A percentile compares a stretch with the other conserved stretches of the same genome.
phyloP scores from a whole-genome alignment of 2,113 vertebrate genomes.

The Malurus melanocephalus region DNA sequence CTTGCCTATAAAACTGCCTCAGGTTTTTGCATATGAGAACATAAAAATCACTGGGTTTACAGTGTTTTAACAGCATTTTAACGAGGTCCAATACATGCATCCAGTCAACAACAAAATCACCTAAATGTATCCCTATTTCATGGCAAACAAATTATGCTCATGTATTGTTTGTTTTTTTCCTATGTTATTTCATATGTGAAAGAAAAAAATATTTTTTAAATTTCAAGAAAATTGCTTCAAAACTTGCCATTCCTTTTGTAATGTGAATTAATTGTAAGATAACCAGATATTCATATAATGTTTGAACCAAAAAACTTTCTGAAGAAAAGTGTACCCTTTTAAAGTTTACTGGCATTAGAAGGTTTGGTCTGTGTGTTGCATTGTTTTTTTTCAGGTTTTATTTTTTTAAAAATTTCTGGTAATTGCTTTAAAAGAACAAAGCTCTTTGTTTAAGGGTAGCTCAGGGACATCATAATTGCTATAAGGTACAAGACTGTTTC shows the following conservation, averaged over 20 bases:
- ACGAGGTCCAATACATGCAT: not conserved
- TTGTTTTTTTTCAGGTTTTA: constrained; percentile 10
- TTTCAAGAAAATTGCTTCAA: not conserved
- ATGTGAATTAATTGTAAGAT: not conserved
- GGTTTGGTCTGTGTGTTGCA: not conserved
- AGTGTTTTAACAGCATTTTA: not conserved
- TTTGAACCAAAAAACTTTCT: constrained; percentile 11
- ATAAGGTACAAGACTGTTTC: constrained; percentile 69
- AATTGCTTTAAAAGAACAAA: constrained; percentile 81
- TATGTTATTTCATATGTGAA: not conserved
- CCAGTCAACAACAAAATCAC: not conserved
- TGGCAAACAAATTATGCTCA: not conserved
- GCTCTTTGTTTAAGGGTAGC: constrained; percentile 84
- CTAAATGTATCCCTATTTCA: not conserved
- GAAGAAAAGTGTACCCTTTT: constrained; percentile 27
- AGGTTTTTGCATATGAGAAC: not conserved
- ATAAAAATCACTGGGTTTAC: not conserved
- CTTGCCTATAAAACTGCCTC: not conserved
- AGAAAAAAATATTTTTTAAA: not conserved
- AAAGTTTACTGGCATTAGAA: constrained; percentile 66
- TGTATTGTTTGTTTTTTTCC: not conserved
- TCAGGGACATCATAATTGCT: constrained; percentile 79
- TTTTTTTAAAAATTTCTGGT: constrained; percentile 76
- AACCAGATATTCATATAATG: not conserved
- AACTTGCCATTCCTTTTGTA: not conserved